Evolutionary conservation across 2,888 invertebrate species (phyloP).

Genomic region (Sclerodermus sp.): DNA sequence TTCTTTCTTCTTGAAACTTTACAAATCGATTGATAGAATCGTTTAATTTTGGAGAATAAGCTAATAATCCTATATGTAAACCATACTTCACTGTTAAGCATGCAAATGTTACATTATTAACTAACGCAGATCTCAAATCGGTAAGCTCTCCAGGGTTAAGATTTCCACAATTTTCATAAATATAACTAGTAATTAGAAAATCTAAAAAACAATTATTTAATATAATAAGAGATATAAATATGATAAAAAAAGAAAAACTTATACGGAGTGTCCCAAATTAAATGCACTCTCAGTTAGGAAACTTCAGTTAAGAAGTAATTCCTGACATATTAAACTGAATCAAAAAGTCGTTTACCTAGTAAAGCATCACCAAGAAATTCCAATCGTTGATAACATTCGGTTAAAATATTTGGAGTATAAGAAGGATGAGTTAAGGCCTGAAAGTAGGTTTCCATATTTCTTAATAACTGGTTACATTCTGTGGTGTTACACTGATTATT

Average conservation of each 20-base stretch:
- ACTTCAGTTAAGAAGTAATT: no score
- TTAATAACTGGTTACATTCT: not conserved
- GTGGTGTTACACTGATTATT: not conserved
- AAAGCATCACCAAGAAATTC: conserved; percentile 93
- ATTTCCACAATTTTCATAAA: conserved; percentile 74
- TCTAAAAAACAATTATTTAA: conserved; percentile 60
- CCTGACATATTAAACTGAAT: no score
- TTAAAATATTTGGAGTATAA: conserved; percentile 77
- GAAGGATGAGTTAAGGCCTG: conserved; percentile 92
- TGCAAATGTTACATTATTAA: conserved; percentile 95
- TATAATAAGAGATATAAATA: not conserved
- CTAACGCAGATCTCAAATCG: conserved; percentile 90
- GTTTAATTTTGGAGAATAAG: conserved; percentile 60
- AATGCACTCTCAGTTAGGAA: no score
- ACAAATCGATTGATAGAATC: conserved; percentile 67
- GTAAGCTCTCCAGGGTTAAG: conserved; percentile 86
- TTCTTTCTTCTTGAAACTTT: conserved; percentile 64
- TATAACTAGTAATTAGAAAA: conserved; percentile 83
- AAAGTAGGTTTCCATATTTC: conserved; percentile 10
- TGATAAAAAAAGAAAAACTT: no score
- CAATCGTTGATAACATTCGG: conserved; percentile 86
- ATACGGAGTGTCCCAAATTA: no score
- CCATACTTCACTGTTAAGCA: conserved; percentile 83
- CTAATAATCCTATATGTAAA: conserved; percentile 74
- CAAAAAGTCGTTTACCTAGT: conserved; percentile 60